Base-by-base conservation (phyloP, 2,113 vertebrate species). In the Beaufortia kweichowensis region DNA sequence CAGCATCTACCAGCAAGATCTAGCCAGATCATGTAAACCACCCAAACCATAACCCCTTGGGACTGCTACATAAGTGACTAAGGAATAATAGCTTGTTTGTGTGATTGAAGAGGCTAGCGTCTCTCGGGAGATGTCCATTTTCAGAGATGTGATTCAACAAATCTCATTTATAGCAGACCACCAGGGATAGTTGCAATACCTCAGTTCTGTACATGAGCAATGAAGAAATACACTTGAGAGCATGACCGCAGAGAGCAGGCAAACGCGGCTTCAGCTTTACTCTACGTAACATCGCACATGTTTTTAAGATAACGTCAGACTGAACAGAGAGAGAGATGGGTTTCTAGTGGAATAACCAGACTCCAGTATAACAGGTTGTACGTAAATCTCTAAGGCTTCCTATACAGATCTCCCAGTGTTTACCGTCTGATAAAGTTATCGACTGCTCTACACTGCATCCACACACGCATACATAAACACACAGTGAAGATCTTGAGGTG, bases 361-460 rank as follows among this genome's bases (percentile, higher is more conserved):
- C 39, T 43, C 55, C 55, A 69, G 21, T 61, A 50, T 50, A 61
- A 48, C 50, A 57, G 56, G 50, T 74, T 69, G 46, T 69, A 29
- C 17, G 4, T 59, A 66, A 57, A 15, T 39, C 59, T 28, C 62
- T 11, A n/a, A 55, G 15, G 63, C 19, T 76, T 66, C 61, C 29
- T 24, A 64, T 41, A 35, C 26, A 48, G 61, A 48, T 60, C 33
- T 68, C 50, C n/a, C 64, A 26, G 1, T 35, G 72, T 61, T 63
- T 66, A 39, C 63, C 28, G 53, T 71, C 31, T 23, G 39, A 23
- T 80, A 21, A 81, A 64, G 75, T 76, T 46, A 67, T 33, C 59
- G 33, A 86, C 88, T 80, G 90, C 85, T 79, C 85, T 80, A 14
- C 1, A 0, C 63, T 46, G 83, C 86, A 82, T 79, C 86, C 84